These are phyloP conservation scores for Lophotriccus pileatus DNA, from an alignment of 2,797 vertebrate genomes.

Conservation along the genomic window DNA sequence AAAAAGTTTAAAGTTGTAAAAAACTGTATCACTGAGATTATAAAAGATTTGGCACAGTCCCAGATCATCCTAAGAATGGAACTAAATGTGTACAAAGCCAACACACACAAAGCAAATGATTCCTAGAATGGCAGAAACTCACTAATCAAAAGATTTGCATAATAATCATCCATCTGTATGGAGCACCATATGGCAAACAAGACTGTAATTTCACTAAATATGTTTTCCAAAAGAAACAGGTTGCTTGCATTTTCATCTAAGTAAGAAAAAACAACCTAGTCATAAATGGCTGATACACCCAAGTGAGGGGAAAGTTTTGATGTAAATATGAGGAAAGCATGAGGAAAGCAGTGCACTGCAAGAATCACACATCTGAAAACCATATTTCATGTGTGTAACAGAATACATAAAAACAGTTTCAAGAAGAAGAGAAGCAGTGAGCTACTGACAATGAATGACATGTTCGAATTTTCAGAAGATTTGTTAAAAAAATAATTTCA, in stretches of 20 bases:
- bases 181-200: conserved; percentile 57
- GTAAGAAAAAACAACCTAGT: background rate
- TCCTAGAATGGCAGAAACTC: conserved; percentile 58
- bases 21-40: conserved; percentile 15
- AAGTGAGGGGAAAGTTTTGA: background rate
- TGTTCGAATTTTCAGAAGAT: background rate
- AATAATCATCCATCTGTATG: conserved; percentile 52
- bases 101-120: conserved; percentile 47
- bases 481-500: background rate
- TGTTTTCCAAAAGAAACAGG: conserved; percentile 63
- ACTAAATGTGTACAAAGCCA: conserved; percentile 19
- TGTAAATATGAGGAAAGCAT: background rate
- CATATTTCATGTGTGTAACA: background rate
- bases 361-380: background rate
- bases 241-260: conserved; percentile 13
- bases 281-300: background rate
- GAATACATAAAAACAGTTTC: background rate
- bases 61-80: conserved; percentile 32
- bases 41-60: conserved; percentile 22
- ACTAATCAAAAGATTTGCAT: conserved; percentile 64
- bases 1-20: conserved; percentile 12
- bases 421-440: background rate
- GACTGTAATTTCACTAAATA: conserved; percentile 53
- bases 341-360: background rate
- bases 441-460: background rate